Base-by-base conservation (phyloP, 2,113 vertebrate genomes). In the Mirza zaza region DNA sequence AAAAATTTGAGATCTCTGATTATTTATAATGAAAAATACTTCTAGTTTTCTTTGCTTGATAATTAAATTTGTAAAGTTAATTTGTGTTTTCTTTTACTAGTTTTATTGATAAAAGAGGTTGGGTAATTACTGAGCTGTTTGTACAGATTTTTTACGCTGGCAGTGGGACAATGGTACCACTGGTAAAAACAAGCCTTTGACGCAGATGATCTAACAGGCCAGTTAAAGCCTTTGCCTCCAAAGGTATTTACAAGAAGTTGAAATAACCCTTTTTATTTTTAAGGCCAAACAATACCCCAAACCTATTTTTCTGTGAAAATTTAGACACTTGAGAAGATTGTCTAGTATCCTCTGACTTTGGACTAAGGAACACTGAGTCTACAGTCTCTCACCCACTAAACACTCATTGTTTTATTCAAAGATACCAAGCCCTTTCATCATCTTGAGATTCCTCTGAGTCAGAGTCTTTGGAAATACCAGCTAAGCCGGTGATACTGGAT, bases 251-350 rank as follows among this genome's bases (percentile, higher is more conserved):
- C 0, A 5, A 92, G 83, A 94, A 81, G 82, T 18, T 90, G 67
- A 86, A 95, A 81, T 77, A 85, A 20, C 8, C 17, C 0, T 0
- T 73, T 90, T 77, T 82, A 50, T 89, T 93, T 95, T 86, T 89
- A 83, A 94, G 67, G 65, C 63, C 65, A 80, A 95, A 65, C 32
- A 85, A 81, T 97, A 70, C 79, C 85, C 68, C 70, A 84, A 55
- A 93, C 12, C 48, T 76, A 70, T 96, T 93, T 96, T 97, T 85
- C 48, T 96, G 50, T 94, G 87, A 91, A 61, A n/a, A 84, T 68
- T 89, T 94, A 94, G 77, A 48, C 67, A 55, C n/a, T 88, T 80
- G 70, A 83, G 77, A 95, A 91, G 57, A 88, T 48, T 93, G 21
- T 95, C 77, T 81, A 23, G 39, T 95, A 32, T 87, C 55, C 55